These are phyloP conservation scores for Limnephilus auricula DNA, from an alignment of 2,888 invertebrate species.

Conservation along the genomic window DNA sequence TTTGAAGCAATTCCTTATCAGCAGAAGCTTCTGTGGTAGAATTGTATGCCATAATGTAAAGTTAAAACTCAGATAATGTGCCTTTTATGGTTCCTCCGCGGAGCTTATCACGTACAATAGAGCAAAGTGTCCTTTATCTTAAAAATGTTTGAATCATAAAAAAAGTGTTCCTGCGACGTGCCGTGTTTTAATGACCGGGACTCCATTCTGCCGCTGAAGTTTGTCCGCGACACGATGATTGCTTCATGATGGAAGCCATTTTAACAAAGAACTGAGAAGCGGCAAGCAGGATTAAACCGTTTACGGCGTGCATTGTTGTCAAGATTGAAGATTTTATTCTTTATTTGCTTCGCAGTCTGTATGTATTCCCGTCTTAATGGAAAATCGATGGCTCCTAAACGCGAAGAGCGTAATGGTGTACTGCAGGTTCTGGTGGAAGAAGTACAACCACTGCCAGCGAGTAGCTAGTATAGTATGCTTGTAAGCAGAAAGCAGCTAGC, in stretches of 20 bases:
- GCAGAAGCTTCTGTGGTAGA: neutral
- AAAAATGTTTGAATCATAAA: slow-evolving; percentile 29
- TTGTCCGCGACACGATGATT: slow-evolving; percentile 32
- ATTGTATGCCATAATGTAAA: slow-evolving; percentile 7
- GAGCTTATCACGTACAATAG: slow-evolving; percentile 36
- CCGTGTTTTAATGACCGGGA: slow-evolving; percentile 41
- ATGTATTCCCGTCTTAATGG: slow-evolving; percentile 39
- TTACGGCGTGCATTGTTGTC: slow-evolving; percentile 44
- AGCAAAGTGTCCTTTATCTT: slow-evolving; percentile 34
- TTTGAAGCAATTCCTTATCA: slow-evolving; percentile 4
- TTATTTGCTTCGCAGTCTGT: slow-evolving; percentile 36
- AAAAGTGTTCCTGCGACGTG: slow-evolving; percentile 24
- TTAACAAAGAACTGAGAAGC: slow-evolving; percentile 25
- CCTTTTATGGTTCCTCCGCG: slow-evolving; percentile 16
- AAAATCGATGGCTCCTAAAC: slow-evolving; percentile 38
- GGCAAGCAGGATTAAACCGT: slow-evolving; percentile 38
- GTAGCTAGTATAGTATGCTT: neutral
- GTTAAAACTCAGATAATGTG: slow-evolving; percentile 25
- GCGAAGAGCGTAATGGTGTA: slow-evolving; percentile 7
- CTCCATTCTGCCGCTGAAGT: slow-evolving; percentile 20
- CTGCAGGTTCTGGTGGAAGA: neutral
- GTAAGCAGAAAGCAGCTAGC: neutral
- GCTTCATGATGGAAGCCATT: slow-evolving; percentile 13
- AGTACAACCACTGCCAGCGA: neutral
- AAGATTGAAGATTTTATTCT: slow-evolving; percentile 45